Percentiles rank a stretch among this genome's conserved stretches.
phyloP scores from a whole-genome alignment of 2,888 invertebrate genomes.

The Callosobruchus maculatus region DNA sequence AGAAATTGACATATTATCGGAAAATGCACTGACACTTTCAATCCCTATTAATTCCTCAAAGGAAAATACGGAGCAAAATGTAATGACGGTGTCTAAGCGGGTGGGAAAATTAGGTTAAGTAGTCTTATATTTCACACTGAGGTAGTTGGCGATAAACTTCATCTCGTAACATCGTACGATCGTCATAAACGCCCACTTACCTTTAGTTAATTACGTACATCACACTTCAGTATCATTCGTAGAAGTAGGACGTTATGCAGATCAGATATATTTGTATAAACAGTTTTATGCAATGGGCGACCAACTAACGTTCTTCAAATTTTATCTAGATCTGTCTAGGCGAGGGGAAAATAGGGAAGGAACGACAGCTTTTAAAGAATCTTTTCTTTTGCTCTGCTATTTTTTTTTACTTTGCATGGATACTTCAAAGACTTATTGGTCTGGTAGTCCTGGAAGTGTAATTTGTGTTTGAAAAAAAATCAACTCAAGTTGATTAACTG shows the following conservation, averaged over 20 bases:
- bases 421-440: too few relatives aligned
- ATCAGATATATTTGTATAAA: background rate
- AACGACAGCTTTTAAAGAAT: too few relatives aligned
- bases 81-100: background rate
- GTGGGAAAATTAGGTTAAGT: background rate
- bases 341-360: too few relatives aligned
- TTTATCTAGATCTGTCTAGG: too few relatives aligned
- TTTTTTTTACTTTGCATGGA: too few relatives aligned
- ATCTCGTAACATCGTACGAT: background rate
- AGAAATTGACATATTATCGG: background rate
- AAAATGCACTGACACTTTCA: background rate
- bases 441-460: too few relatives aligned
- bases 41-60: background rate
- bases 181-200: background rate
- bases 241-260: background rate
- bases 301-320: too few relatives aligned
- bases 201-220: background rate
- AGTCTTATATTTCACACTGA: background rate
- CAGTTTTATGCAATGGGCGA: background rate
- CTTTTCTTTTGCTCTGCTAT: too few relatives aligned
- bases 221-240: background rate
- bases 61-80: background rate
- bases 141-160: background rate
- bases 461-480: too few relatives aligned
- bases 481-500: too few relatives aligned